These are phyloP conservation scores for Ladona fulva DNA, from an alignment of 1,140 invertebrate genomes.

Conservation along the genomic window DNA sequence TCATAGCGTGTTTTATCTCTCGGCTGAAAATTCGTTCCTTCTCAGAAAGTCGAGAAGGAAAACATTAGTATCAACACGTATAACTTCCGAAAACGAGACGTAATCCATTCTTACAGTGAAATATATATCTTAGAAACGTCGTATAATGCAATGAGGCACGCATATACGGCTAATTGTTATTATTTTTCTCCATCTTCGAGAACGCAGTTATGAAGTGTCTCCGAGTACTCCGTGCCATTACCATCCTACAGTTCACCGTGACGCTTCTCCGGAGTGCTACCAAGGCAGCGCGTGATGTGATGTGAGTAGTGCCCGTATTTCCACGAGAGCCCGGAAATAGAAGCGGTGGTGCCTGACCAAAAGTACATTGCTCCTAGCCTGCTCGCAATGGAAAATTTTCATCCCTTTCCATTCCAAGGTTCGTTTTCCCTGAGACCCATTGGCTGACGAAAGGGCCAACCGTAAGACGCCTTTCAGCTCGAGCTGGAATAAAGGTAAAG, in stretches of 20 bases:
- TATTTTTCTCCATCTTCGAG: too few species aligned
- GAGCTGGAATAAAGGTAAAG: background rate
- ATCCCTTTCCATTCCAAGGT: background rate
- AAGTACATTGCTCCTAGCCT: constrained; percentile 4
- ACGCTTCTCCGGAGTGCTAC: background rate
- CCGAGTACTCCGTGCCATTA: background rate
- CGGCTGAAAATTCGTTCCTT: too few species aligned
- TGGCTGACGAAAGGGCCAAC: background rate
- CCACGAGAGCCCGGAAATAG: background rate
- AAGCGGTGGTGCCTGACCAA: background rate
- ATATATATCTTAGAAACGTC: too few species aligned
- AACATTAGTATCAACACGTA: too few species aligned
- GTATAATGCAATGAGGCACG: too few species aligned
- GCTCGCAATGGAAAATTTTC: constrained; percentile 5
- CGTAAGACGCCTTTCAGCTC: background rate
- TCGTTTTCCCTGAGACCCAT: background rate
- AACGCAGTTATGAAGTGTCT: too few species aligned
- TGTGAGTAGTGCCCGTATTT: background rate
- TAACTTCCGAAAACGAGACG: too few species aligned
- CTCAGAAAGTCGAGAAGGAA: too few species aligned
- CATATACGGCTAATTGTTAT: too few species aligned
- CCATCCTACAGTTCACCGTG: background rate
- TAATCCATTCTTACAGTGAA: too few species aligned
- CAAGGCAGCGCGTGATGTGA: background rate
- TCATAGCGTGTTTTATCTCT: too few species aligned